These are phyloP conservation scores for Tragelaphus imberbis DNA, from an alignment of 2,113 vertebrate species.

Conservation along the genomic window DNA sequence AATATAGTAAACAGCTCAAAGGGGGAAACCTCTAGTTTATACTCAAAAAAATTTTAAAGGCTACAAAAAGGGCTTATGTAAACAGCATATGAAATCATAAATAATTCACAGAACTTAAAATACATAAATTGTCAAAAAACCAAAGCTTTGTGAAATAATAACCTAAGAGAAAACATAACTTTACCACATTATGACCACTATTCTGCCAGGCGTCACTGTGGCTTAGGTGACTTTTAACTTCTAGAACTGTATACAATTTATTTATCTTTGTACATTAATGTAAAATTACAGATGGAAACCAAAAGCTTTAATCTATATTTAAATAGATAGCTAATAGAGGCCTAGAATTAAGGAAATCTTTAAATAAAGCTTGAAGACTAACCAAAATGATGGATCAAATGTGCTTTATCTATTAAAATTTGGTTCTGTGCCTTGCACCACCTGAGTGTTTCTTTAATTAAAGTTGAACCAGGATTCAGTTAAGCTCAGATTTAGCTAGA, in stretches of 20 bases:
- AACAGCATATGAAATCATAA: constrained; percentile 55
- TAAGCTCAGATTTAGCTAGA: background rate
- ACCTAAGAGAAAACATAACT: background rate
- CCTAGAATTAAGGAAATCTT: background rate
- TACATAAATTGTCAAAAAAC: background rate
- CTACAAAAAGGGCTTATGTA: background rate
- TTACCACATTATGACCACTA: background rate
- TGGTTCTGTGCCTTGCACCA: background rate
- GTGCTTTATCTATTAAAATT: background rate
- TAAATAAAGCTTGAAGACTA: background rate
- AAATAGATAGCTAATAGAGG: background rate
- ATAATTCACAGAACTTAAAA: constrained; percentile 61
- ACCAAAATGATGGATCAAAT: background rate
- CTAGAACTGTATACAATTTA: background rate
- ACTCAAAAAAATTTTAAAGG: constrained; percentile 42
- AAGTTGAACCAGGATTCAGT: background rate
- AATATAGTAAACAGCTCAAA: constrained; percentile 28
- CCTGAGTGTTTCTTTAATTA: background rate
- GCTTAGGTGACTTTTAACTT: background rate
- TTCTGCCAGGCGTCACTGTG: background rate
- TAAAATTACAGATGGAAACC: background rate
- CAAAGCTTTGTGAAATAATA: background rate
- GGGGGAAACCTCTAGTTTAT: constrained; percentile 10
- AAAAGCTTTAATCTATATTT: background rate
- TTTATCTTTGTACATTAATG: background rate